Conservation (phyloP, 2,888 invertebrate species). For the Macaria notata region DNA sequence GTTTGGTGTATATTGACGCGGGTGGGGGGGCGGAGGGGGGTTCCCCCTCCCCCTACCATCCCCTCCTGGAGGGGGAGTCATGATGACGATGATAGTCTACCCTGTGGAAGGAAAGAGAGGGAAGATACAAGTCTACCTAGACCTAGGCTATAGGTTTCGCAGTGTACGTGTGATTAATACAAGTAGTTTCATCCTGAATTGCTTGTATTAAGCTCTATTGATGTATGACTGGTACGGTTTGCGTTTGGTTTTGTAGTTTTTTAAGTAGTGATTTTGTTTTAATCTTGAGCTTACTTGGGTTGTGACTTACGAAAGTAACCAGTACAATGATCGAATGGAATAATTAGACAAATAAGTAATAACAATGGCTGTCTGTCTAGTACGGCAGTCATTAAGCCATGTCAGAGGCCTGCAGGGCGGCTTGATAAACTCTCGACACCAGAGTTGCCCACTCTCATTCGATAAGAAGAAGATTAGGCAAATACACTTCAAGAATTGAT, state of each 20-base stretch:
- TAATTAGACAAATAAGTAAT: too few relatives aligned
- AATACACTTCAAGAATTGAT: too few relatives aligned
- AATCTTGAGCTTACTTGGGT: too few relatives aligned
- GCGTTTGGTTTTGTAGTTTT: not conserved
- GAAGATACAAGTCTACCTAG: constrained; percentile 50
- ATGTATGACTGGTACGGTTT: constrained; percentile 16
- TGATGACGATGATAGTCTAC: constrained; percentile 76
- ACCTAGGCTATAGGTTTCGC: constrained; percentile 26
- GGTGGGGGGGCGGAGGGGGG: constrained; percentile 45
- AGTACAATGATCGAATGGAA: too few relatives aligned
- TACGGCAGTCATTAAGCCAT: too few relatives aligned
- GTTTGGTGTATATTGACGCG: constrained; percentile 71
- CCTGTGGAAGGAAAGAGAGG: constrained; percentile 61
- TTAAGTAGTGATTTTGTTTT: too few relatives aligned
- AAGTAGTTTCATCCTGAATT: constrained; percentile 51
- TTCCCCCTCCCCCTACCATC: constrained; percentile 31
- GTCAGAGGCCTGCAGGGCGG: too few relatives aligned
- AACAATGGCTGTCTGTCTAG: too few relatives aligned
- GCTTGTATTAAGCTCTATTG: constrained; percentile 33
- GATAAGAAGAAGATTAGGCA: too few relatives aligned
- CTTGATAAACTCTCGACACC: too few relatives aligned
- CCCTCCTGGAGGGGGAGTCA: constrained; percentile 31
- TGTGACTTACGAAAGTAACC: too few relatives aligned
- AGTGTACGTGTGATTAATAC: constrained; percentile 51
- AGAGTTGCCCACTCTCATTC: too few relatives aligned